Evolutionary conservation across 35 echinoderm and acorn worm species (phyloP).

Genomic region (Eucidaris tribuloides): DNA sequence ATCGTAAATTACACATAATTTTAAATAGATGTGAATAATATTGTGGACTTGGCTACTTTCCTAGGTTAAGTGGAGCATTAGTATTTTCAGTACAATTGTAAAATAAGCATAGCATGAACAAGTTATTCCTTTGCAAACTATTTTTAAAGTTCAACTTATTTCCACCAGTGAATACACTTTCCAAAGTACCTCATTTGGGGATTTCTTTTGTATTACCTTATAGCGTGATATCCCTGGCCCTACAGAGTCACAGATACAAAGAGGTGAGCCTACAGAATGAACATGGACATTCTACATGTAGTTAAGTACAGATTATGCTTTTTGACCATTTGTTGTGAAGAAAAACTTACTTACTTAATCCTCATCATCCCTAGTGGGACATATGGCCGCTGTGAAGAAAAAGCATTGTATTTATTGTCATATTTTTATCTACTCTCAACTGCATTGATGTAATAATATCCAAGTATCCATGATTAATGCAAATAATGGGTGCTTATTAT

Average conservation of each 20-base stretch:
- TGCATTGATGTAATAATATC: background rate
- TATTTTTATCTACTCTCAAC: background rate
- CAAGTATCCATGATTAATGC: background rate
- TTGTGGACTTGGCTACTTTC: too few relatives aligned
- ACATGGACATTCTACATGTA: background rate
- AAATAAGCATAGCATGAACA: background rate
- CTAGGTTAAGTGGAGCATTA: too few relatives aligned
- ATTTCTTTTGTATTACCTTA: background rate
- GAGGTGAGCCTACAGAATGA: background rate
- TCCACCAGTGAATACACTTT: background rate
- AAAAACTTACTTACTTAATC: too few relatives aligned
- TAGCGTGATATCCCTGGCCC: slow-evolving; percentile 18
- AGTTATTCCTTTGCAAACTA: background rate
- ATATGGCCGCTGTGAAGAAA: too few relatives aligned
- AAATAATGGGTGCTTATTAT: too few relatives aligned
- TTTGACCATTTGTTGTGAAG: background rate
- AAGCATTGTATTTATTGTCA: background rate
- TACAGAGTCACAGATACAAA: slow-evolving; percentile 5
- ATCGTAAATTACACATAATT: too few relatives aligned
- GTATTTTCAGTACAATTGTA: background rate
- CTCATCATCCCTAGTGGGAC: too few relatives aligned
- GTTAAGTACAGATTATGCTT: background rate
- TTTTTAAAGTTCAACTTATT: too few relatives aligned
- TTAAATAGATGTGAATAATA: too few relatives aligned
- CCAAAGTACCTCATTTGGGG: background rate